These are phyloP conservation scores for Oryzias sinensis DNA, from an alignment of 2,797 vertebrate species.

Conservation along the genomic window DNA sequence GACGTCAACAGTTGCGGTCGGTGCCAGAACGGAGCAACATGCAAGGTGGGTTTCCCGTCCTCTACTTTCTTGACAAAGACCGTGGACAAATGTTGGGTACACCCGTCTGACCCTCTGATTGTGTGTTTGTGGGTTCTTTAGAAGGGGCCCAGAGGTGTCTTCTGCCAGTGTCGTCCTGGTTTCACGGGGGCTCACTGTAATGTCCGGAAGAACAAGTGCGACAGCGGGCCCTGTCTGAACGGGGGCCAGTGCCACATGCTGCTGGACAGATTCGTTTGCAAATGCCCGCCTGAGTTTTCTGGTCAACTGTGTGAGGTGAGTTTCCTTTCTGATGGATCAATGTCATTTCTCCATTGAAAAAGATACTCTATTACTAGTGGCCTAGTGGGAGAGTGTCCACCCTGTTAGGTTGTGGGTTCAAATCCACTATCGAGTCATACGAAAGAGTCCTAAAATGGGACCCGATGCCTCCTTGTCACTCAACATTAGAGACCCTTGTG, in stretches of 20 bases:
- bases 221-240: constrained; percentile 85
- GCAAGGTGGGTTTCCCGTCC: constrained; percentile 80
- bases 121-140: constrained; percentile 33
- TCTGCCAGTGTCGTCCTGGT: constrained; percentile 85
- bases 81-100: background rate
- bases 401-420: too few relatives aligned
- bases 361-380: background rate
- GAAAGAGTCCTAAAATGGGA: too few relatives aligned
- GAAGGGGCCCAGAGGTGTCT: constrained; percentile 81
- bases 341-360: background rate
- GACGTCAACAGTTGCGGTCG: constrained; percentile 87
- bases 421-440: too few relatives aligned
- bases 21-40: constrained; percentile 90
- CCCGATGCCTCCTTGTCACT: too few relatives aligned
- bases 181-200: constrained; percentile 89
- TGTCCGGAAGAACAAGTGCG: constrained; percentile 80
- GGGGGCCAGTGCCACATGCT: constrained; percentile 83
- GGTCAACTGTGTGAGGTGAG: constrained; percentile 92
- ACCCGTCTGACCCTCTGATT: background rate
- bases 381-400: too few relatives aligned
- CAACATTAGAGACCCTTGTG: too few relatives aligned
- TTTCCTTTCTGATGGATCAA: background rate
- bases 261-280: constrained; percentile 83
- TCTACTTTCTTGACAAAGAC: background rate
- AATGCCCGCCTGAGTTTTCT: constrained; percentile 82